Percentiles rank a stretch among this genome's conserved stretches.
Conservation (phyloP, 2,113 vertebrate species). For the Charina bottae region DNA sequence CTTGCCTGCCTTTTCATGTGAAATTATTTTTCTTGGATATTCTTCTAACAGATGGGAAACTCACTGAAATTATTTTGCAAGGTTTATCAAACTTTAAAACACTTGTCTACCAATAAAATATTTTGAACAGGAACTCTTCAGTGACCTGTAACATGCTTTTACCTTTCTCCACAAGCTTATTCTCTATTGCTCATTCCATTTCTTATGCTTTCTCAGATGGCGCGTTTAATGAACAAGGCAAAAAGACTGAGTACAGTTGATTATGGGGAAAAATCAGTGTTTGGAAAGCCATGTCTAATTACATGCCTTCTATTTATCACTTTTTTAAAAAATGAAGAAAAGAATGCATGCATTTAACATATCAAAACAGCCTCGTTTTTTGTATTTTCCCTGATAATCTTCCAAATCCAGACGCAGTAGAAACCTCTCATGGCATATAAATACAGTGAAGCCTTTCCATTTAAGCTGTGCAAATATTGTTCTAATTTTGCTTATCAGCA, state of each 20-base stretch:
- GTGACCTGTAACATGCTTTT: conserved; percentile 21
- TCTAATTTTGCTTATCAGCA: conserved; percentile 18
- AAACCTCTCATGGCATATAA: conserved; percentile 41
- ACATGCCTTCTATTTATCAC: neutral
- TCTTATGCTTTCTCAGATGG: neutral
- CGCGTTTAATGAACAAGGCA: neutral
- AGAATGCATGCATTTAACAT: conserved; percentile 15
- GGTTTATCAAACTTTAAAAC: neutral
- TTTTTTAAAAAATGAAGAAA: neutral
- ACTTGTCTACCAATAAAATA: conserved; percentile 30
- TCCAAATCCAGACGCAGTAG: conserved; percentile 21
- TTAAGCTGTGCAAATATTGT: conserved; percentile 39
- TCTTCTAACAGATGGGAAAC: conserved; percentile 29
- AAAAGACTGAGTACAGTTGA: neutral
- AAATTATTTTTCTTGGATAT: conserved; percentile 17
- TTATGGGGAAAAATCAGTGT: neutral
- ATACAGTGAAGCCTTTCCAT: conserved; percentile 41
- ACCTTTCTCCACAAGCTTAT: neutral
- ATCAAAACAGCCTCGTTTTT: conserved; percentile 32
- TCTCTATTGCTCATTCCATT: neutral
- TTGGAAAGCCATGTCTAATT: neutral
- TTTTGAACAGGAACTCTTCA: conserved; percentile 49
- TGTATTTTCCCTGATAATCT: conserved; percentile 27
- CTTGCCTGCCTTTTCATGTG: conserved; percentile 8
- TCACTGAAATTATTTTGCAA: neutral